Evolutionary conservation across 1,140 invertebrate species (phyloP), one percentile per base, ranked within the genome.

Genomic region (Leptopilina boulardi): DNA sequence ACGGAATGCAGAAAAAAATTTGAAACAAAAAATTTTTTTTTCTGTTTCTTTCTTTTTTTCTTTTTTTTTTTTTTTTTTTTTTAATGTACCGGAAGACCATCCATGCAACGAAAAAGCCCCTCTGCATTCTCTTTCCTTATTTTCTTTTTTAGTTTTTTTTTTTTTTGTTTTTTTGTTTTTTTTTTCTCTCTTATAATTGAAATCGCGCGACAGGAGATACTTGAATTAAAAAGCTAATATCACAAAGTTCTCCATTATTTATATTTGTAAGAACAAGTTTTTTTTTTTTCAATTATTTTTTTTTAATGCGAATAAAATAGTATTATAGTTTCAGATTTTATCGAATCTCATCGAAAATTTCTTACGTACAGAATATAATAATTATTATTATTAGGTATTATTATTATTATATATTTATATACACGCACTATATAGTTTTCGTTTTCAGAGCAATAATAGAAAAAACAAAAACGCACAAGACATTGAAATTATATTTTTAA

Each of bases 211-310:
- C 21, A 66, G 59, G 59, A 66, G 59, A 66, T 66, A 66, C 59
- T 66, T 66, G 59, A 80, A 78, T 78, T 77, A 80, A 80, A 74
- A 74, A 73, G 77, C 79, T 81, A 81, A 81, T 81, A 81, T 78
- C 80, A 81, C 80, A 81, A 81, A 78, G 72, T 81, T 77, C 71
- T 70, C 56, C 59, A 8, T 51, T 51, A 51, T 15, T 51, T 51
- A 51, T 15, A n/a, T n/a, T n/a, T n/a, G 59, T 30, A 66, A 38
- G 34, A 38, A 38, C 34, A 9, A 38, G 34, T 38, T 38, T 38
- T 8, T 38, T 38, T 38, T 38, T 3, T 38, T 38, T 38, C 9
- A 8, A 38, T 38, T 38, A 38, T 38, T 38, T n/a, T 30, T 26
- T 13, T 66, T 66, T 66, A 30, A 23, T 66, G 59, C 59, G 21